Base-by-base conservation (phyloP, 2,888 invertebrate species). In the Cyaniris semiargus region DNA sequence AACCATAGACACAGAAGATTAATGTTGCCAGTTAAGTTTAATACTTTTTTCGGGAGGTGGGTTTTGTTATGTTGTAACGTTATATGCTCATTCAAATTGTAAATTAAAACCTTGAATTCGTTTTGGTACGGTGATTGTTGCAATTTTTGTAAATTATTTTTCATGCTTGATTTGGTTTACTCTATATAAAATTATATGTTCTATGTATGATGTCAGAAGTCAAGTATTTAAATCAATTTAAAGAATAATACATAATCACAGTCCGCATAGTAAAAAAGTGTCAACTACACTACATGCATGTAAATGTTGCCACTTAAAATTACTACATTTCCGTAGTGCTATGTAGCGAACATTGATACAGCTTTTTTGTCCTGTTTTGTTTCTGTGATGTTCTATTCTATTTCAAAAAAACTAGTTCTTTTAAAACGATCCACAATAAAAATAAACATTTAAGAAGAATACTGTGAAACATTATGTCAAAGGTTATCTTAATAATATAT, bases 1-100 rank as follows among this genome's bases (percentile, higher is more conserved):
- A 23, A 72, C 23, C 27, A 48, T 53, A 23, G 31, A 15, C 53
- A 27, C 44, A 27, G 44, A 74, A 48, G 44, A 48, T 53, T 31
- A 74, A 18, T 74, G 53, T 74, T 74, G 53, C 74, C 48, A 74
- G 74, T 74, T 74, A 74, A 74, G 74, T 53, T 74, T 53, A 15
- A 27, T 38, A 10, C 4, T 72, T 48, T 31, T 74, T 53, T 53
- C 53, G 74, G 74, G 53, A 53, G 74, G 27, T 74, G 74, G 48
- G 27, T 21, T 34, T 27, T 23, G 13, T 48, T 31, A 23, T 74
- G 48, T 74, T 18, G 31, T 74, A 53, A 74, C 7, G 23, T 74
- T 21, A 53, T 66, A 66, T 15, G 27, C 27, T 27, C 18, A 66
- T 66, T 66, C 7, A 60, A 66, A 31, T 66, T 66, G 66, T 18